A percentile compares a stretch with the other conserved stretches of the same genome.
Evolutionary conservation across 2,888 invertebrate genomes (phyloP).

Genomic region (Epinotia bilunana): DNA sequence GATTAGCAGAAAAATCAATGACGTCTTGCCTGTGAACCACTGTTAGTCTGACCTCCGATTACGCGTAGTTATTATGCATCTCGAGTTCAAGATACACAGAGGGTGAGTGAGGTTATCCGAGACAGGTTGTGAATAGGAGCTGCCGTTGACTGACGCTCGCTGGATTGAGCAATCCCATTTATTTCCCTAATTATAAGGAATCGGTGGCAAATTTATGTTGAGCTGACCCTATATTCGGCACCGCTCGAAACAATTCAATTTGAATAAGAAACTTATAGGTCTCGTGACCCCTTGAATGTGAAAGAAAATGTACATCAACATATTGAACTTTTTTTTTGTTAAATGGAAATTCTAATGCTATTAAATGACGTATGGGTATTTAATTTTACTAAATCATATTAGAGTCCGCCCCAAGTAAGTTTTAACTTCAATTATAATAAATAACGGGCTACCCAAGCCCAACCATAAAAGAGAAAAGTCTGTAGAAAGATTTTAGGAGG

Average conservation of each 20-base stretch:
- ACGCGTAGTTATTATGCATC: background rate
- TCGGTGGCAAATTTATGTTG: background rate
- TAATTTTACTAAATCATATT: too few species aligned
- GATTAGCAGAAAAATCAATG: background rate
- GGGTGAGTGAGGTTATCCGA: background rate
- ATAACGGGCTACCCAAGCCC: too few species aligned
- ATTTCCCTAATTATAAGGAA: constrained; percentile 5
- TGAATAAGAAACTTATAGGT: background rate
- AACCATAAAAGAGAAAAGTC: too few species aligned
- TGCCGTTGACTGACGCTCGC: constrained; percentile 7
- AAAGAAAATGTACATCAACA: too few species aligned
- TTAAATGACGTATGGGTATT: too few species aligned
- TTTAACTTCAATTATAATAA: too few species aligned
- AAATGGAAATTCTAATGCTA: too few species aligned
- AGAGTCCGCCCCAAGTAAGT: too few species aligned
- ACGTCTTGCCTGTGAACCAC: background rate
- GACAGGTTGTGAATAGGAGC: background rate
- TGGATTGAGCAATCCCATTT: constrained; percentile 15
- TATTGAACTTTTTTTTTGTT: too few species aligned
- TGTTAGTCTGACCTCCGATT: background rate
- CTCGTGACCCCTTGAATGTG: too few species aligned
- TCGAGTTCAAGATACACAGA: background rate
- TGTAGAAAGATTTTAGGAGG: too few species aligned
- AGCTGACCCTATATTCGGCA: background rate
- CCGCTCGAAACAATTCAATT: background rate